Evolutionary conservation across 1,140 invertebrate genomes (phyloP).

Genomic region (Danaus melanippus): DNA sequence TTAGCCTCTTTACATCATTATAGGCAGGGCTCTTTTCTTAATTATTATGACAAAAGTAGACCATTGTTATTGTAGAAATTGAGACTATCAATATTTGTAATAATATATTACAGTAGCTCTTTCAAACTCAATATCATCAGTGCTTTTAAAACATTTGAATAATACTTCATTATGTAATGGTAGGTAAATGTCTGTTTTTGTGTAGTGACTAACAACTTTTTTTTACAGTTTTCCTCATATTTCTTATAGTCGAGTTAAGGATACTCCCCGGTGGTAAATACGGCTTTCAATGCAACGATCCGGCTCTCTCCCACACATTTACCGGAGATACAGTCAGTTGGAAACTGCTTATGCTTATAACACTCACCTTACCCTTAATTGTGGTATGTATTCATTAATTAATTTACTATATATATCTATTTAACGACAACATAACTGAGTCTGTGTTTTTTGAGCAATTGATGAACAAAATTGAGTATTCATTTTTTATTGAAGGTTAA

Average conservation of each 20-base stretch:
- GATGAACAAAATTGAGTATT: background rate
- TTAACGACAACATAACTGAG: no score
- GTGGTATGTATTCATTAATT: constrained; percentile 35
- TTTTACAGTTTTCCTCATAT: constrained; percentile 48
- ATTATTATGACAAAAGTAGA: no score
- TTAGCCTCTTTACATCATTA: no score
- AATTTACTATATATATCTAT: background rate
- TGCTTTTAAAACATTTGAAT: background rate
- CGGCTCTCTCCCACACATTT: constrained; percentile 74
- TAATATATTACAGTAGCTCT: no score
- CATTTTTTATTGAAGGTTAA: constrained; percentile 4
- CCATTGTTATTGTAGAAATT: no score
- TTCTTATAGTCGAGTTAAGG: constrained; percentile 69
- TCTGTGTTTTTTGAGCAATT: constrained; percentile 4
- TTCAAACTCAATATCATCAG: no score
- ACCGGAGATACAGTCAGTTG: constrained; percentile 75
- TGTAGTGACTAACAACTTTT: constrained; percentile 1
- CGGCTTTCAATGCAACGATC: constrained; percentile 78
- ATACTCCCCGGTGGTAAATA: constrained; percentile 66
- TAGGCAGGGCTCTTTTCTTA: no score
- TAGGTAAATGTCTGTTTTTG: background rate
- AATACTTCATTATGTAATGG: constrained; percentile 3
- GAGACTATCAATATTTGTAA: no score
- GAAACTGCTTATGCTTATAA: constrained; percentile 48
- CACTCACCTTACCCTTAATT: constrained; percentile 49